These are phyloP conservation scores for Lophius piscatorius DNA, from an alignment of 2,113 vertebrate species.

Conservation along the genomic window DNA sequence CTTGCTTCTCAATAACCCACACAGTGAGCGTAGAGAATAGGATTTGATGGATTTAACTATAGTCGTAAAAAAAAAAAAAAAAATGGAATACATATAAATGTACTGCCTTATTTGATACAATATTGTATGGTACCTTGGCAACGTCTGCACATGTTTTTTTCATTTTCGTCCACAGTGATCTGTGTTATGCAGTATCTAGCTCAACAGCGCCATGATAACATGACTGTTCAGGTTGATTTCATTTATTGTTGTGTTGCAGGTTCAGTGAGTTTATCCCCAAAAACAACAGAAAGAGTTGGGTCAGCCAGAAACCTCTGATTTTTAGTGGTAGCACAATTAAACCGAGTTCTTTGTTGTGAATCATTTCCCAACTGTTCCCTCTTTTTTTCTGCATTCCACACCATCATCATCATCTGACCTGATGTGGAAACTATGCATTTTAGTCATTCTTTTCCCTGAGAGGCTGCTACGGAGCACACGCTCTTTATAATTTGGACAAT, in stretches of 20 bases:
- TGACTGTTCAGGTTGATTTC: conserved; percentile 31
- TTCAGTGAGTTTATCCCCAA: conserved; percentile 21
- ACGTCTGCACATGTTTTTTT: conserved; percentile 19
- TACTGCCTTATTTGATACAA: conserved; percentile 14
- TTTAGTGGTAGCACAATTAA: conserved; percentile 19
- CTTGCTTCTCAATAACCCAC: conserved; percentile 68
- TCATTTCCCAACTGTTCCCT: conserved; percentile 1
- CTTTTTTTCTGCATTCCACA: conserved; percentile 2
- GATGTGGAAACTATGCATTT: conserved; percentile 48
- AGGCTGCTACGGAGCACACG: conserved; percentile 10
- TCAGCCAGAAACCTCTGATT: conserved; percentile 26
- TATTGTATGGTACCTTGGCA: conserved; percentile 34
- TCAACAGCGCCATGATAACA: conserved; percentile 25
- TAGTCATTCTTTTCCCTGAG: conserved; percentile 21
- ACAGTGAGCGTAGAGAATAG: conserved; percentile 76
- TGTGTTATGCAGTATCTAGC: background rate
- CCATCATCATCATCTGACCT: conserved; percentile 54
- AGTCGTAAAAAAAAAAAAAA: conserved; percentile 35
- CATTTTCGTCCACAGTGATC: conserved; percentile 26
- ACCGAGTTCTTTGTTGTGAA: conserved; percentile 33
- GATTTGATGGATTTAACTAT: conserved; percentile 71
- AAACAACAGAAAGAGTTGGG: conserved; percentile 24
- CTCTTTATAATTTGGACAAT: conserved; percentile 19
- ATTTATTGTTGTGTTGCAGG: conserved; percentile 23
- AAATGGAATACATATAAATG: conserved; percentile 35